phyloP scores from a whole-genome alignment of 2,888 invertebrate genomes.

The Timema cristinae region DNA sequence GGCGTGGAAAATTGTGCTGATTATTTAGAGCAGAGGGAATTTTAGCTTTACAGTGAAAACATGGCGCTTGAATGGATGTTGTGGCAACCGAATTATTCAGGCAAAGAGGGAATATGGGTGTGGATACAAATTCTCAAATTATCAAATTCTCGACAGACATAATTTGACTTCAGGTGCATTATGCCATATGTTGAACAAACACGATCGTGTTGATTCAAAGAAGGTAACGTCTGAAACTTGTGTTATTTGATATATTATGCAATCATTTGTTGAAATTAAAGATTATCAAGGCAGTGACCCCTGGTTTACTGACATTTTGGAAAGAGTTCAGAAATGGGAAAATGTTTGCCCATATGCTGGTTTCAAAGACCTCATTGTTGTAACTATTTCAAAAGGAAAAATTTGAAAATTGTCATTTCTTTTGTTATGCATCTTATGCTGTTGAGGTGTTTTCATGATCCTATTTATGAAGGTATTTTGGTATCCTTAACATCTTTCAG shows the following conservation, averaged over 20 bases:
- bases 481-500: too few relatives aligned
- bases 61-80: not conserved
- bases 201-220: not conserved
- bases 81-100: not conserved
- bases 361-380: not conserved
- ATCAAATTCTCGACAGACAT: not conserved
- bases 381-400: not conserved
- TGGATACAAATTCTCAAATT: not conserved
- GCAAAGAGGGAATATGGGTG: not conserved
- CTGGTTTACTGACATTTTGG: not conserved
- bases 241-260: not conserved
- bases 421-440: not conserved
- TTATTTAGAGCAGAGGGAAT: not conserved
- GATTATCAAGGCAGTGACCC: too few relatives aligned
- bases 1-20: not conserved
- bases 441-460: not conserved
- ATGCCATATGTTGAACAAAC: not conserved
- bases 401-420: not conserved
- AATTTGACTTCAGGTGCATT: not conserved
- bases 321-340: not conserved
- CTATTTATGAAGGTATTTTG: not conserved
- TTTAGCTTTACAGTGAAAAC: not conserved
- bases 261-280: not conserved
- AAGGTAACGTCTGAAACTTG: too few relatives aligned
- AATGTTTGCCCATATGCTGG: not conserved